These are phyloP conservation scores for Cossypha polioptera DNA, from an alignment of 2,797 vertebrate genomes.

Conservation along the genomic window DNA sequence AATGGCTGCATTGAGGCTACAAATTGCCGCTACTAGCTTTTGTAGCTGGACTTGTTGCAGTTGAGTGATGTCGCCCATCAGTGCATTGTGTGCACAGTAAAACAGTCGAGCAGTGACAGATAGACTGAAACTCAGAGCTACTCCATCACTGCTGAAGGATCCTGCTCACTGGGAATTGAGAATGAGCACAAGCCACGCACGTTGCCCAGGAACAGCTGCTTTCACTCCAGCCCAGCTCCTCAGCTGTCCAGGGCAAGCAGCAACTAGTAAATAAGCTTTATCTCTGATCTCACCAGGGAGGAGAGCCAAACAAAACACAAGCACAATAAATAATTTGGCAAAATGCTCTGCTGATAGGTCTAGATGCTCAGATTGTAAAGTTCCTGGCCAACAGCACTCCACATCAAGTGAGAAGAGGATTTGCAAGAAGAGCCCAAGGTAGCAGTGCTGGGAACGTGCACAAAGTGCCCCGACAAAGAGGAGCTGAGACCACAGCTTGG, in stretches of 20 bases:
- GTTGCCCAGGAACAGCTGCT: conserved; percentile 55
- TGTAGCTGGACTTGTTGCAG: conserved; percentile 64
- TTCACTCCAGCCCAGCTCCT: conserved; percentile 40
- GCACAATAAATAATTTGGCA: conserved; percentile 37
- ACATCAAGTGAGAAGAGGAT: background rate
- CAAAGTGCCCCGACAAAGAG: background rate
- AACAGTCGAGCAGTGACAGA: conserved; percentile 82
- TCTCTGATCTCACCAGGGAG: background rate
- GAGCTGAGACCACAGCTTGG: background rate
- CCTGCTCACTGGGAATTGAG: conserved; percentile 57
- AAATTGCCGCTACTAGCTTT: conserved; percentile 75
- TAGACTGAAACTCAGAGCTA: conserved; percentile 77
- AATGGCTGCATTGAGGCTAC: conserved; percentile 66
- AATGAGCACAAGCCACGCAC: conserved; percentile 15
- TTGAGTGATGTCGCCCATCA: conserved; percentile 82
- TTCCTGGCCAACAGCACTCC: background rate
- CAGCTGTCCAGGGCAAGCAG: conserved; percentile 8
- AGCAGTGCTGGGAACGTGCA: fast-evolving
- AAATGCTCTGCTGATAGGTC: background rate
- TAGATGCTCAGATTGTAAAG: background rate
- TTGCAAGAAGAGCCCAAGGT: background rate
- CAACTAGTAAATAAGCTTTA: conserved; percentile 41
- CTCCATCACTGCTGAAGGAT: conserved; percentile 76
- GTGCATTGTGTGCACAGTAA: conserved; percentile 84
- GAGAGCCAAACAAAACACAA: conserved; percentile 6